phyloP scores from a whole-genome alignment of 2,113 vertebrate genomes.

The Coryphaenoides rupestris region DNA sequence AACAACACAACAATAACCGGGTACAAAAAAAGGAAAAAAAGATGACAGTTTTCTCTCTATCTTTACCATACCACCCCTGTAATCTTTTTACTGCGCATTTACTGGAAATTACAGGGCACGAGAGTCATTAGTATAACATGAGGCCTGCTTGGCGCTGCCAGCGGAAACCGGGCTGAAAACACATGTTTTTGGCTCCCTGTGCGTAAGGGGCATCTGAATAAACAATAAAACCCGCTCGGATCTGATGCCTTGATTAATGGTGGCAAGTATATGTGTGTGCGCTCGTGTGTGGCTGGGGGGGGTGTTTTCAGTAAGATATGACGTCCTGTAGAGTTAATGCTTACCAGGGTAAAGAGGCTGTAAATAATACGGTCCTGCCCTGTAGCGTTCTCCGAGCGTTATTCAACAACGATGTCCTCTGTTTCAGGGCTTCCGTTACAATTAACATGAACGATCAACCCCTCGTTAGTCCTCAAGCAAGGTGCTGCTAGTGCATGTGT shows the following conservation, averaged over 20 bases:
- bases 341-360: background rate
- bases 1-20: background rate
- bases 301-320: background rate
- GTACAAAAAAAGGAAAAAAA: background rate
- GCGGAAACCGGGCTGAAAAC: background rate
- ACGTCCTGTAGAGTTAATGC: background rate
- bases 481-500: no score
- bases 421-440: background rate
- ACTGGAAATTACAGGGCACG: background rate
- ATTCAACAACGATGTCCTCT: background rate
- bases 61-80: background rate
- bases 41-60: background rate
- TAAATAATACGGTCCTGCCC: background rate
- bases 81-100: background rate
- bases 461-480: no score
- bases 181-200: background rate
- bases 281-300: background rate
- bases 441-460: background rate
- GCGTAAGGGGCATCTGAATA: background rate
- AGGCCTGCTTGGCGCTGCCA: background rate
- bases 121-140: background rate
- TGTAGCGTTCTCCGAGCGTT: background rate
- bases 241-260: background rate
- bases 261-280: no score
- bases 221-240: background rate